Evolutionary conservation across 2,888 invertebrate species (phyloP).

Genomic region (Hecatera dysodea): DNA sequence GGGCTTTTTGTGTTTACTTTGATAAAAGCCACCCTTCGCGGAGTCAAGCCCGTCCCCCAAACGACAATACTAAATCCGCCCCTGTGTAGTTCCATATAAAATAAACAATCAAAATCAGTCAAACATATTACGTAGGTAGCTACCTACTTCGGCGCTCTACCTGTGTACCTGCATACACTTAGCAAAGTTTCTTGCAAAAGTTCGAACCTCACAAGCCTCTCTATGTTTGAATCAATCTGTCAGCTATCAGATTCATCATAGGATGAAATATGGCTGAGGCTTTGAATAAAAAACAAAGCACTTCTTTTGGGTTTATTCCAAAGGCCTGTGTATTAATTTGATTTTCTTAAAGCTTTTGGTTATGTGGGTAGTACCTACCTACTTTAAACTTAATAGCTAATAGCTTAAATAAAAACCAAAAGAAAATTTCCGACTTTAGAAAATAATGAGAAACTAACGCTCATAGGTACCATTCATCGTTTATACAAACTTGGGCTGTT

Average conservation of each 20-base stretch:
- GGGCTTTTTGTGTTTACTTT: no score
- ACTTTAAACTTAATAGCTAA: not conserved
- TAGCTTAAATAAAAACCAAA: not conserved
- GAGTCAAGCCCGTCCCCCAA: no score
- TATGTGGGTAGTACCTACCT: not conserved
- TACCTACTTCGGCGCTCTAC: not conserved
- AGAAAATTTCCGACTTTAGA: not conserved
- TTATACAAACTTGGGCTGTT: not conserved
- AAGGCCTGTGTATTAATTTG: no score
- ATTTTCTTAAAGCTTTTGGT: no score
- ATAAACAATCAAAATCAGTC: not conserved
- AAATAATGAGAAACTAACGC: constrained; percentile 3
- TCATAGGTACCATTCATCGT: not conserved
- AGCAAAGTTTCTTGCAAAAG: not conserved
- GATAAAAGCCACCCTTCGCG: no score
- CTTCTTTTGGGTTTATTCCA: no score
- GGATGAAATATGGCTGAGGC: not conserved
- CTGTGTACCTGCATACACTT: not conserved
- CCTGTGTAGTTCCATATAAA: not conserved
- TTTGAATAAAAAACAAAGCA: no score
- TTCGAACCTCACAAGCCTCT: not conserved
- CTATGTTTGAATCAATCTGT: not conserved
- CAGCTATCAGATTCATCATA: not conserved
- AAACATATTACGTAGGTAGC: not conserved
- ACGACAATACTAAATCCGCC: no score